Conservation (phyloP, 2,113 vertebrate species). For the Dolichallabes microphthalmus region DNA sequence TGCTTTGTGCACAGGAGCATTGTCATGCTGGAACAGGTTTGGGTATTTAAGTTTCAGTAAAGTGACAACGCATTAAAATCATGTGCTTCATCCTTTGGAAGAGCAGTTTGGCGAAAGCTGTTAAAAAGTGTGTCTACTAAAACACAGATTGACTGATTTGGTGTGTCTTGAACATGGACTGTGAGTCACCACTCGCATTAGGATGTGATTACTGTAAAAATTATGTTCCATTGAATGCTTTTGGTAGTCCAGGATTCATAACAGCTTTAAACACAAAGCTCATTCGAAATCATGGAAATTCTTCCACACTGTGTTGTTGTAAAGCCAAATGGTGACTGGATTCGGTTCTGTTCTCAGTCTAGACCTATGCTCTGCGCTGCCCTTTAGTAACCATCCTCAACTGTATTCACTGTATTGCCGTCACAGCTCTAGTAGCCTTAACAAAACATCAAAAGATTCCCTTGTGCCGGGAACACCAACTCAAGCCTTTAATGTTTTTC, state of each 20-base stretch:
- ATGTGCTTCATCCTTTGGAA: not conserved
- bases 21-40: not conserved
- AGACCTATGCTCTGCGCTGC: not conserved
- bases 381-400: not conserved
- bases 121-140: no score
- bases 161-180: not conserved
- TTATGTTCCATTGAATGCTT: not conserved
- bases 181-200: not conserved
- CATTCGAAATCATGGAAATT: slow-evolving; percentile 31
- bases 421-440: slow-evolving; percentile 4
- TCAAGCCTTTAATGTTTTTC: not conserved
- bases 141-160: not conserved
- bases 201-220: not conserved
- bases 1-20: not conserved
- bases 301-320: slow-evolving; percentile 6
- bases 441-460: slow-evolving; percentile 18
- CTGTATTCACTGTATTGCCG: not conserved
- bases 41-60: not conserved
- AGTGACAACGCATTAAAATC: not conserved
- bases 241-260: not conserved
- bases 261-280: slow-evolving; percentile 18
- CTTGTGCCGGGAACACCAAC: not conserved
- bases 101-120: not conserved
- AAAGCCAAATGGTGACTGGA: slow-evolving; percentile 34
- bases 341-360: slow-evolving; percentile 11